These are phyloP conservation scores for Falcaria lacertinaria DNA, from an alignment of 2,888 invertebrate species.

Conservation along the genomic window DNA sequence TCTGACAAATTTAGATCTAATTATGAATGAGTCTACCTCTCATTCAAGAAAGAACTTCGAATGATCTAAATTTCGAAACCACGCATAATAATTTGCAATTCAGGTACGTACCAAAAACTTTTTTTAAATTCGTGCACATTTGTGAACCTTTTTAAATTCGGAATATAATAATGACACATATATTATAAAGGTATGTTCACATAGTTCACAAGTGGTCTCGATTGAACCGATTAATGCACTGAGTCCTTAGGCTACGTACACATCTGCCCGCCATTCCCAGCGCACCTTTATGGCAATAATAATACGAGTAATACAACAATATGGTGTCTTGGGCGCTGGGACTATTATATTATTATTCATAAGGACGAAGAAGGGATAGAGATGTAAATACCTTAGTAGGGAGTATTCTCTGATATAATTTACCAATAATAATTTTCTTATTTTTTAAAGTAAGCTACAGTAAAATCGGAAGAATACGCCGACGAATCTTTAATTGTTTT, in stretches of 20 bases:
- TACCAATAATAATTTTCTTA: no score
- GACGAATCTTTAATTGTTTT: no score
- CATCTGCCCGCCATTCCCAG: conserved; percentile 14
- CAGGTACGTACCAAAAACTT: neutral
- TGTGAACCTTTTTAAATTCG: neutral
- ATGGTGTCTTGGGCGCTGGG: conserved; percentile 65
- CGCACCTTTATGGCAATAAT: conserved; percentile 54
- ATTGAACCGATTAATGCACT: neutral
- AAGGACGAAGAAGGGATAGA: neutral
- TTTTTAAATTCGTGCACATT: no score
- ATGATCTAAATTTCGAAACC: no score
- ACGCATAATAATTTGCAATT: neutral
- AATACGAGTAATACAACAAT: conserved; percentile 45
- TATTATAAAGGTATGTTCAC: neutral
- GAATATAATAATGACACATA: neutral
- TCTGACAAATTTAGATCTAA: no score
- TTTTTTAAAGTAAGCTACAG: no score
- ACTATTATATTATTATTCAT: neutral
- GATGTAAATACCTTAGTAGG: neutral
- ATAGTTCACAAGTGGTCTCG: neutral
- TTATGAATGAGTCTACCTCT: no score
- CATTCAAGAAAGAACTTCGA: no score
- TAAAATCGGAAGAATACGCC: conserved; percentile 20
- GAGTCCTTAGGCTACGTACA: conserved; percentile 19
- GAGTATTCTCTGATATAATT: no score